phyloP scores from a whole-genome alignment of 2,888 invertebrate genomes.

The Lepidochitona cinerea region DNA sequence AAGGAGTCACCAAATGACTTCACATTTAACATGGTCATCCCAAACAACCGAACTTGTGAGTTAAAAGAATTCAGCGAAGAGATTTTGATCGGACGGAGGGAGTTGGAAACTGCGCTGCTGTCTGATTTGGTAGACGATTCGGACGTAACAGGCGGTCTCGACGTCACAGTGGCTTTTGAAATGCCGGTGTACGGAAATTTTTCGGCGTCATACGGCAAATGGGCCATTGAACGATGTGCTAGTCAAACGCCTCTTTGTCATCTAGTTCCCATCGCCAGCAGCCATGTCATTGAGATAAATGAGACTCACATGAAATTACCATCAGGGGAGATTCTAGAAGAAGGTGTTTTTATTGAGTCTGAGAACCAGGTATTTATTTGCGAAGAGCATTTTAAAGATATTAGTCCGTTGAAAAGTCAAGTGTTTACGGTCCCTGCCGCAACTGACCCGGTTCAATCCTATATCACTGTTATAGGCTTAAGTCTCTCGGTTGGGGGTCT shows the following conservation, averaged over 20 bases:
- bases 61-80: no score
- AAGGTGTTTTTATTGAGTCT: neutral
- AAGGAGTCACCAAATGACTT: no score
- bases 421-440: neutral
- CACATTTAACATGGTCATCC: no score
- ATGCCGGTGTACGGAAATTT: no score
- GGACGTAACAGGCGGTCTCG: no score
- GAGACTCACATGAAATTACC: neutral
- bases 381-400: neutral
- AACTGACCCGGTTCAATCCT: neutral
- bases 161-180: no score
- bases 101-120: no score
- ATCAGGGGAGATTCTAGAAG: neutral
- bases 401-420: neutral
- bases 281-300: neutral
- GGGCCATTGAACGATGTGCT: no score
- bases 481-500: neutral
- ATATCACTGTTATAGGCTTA: neutral
- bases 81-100: no score
- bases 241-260: neutral
- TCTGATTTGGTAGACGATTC: no score
- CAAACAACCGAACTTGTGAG: no score
- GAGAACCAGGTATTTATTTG: neutral
- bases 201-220: no score
- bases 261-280: neutral